Percentiles rank a stretch among this genome's conserved stretches.
Evolutionary conservation across 2,888 invertebrate species (phyloP).

Genomic region (Cabera pusaria): DNA sequence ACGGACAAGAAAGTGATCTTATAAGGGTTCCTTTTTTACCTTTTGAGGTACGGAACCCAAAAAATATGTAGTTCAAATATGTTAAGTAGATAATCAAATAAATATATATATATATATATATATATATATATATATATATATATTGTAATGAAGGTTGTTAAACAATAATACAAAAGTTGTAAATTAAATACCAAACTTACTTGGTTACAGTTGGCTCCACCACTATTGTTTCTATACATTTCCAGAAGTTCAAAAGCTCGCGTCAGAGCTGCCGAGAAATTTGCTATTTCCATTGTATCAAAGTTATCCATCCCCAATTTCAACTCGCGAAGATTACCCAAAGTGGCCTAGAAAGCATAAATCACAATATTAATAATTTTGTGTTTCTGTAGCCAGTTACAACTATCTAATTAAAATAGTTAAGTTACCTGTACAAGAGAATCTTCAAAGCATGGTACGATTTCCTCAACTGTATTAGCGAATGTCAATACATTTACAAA

Average conservation of each 20-base stretch:
- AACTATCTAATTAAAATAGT: neutral
- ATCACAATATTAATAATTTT: no score
- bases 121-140: no score
- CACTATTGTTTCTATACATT: conserved; percentile 83
- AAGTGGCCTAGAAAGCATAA: conserved; percentile 87
- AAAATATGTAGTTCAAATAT: no score
- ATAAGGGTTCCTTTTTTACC: no score
- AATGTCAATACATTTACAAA: conserved; percentile 98
- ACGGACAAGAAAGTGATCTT: no score
- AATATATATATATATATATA: no score
- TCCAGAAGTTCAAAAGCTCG: conserved; percentile 94
- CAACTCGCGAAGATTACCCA: conserved; percentile 92
- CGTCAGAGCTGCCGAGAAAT: conserved; percentile 94
- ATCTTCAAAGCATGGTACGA: conserved; percentile 95
- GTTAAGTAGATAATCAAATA: conserved; percentile 1
- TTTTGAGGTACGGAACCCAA: no score
- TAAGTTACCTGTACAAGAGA: conserved; percentile 91
- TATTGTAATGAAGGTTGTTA: no score
- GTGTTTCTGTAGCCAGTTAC: no score
- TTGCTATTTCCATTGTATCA: conserved; percentile 94
- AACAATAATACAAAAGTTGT: no score
- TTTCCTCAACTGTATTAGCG: conserved; percentile 90
- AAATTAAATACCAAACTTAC: no score
- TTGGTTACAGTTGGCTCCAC: conserved; percentile 86
- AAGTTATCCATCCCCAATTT: conserved; percentile 91